Base-by-base conservation (phyloP, 2,797 vertebrate species). In the Channa striata region DNA sequence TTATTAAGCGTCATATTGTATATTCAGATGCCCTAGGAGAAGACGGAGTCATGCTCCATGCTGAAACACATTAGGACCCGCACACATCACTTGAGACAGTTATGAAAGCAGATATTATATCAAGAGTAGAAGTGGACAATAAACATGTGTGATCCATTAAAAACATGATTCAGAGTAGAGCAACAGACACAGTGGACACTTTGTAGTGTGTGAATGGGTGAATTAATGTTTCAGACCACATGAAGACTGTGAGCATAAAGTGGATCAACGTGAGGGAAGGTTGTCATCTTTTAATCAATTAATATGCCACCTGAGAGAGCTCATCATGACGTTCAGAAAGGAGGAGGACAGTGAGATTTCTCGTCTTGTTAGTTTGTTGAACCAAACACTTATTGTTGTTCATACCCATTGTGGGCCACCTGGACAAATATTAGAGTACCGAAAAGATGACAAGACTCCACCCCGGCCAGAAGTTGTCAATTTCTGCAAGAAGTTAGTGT, bases 251-350 rank as follows among this genome's bases (percentile, higher is more conserved):
- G 17, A 44, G 42, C 10, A 56, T 36, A 37, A 64, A 59, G 47
- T 59, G 51, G 46, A 57, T 46, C 20, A 64, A 46, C 12, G 47
- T 17, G 25, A 34, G 44, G 43, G 23, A 72, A 20, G 19, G 48
- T 47, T 50, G 52, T 72, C 64, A 70, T 74, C 59, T 78, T 88
- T 85, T 78, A 80, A 84, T 84, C 74, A 43, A 80, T 87, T 79
- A 79, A 67, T 74, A 52, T 40, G 56, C 36, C 30, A 16, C 36
- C 21, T 12, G 13, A 30, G 21, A 43, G 46, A 59, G 54, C 33
- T 59, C 21, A 23, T 8, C 1, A 14, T 9, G 4, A 30, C 16
- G 11, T 2, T 5, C 20, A 37, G 25, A 7, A 2, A 11, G 43
- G 43, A 11, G 43, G 43, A 46, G 49, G 5, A 11, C 25, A 52